phyloP scores from a whole-genome alignment of 2,888 invertebrate genomes.

The Hyalella azteca region DNA sequence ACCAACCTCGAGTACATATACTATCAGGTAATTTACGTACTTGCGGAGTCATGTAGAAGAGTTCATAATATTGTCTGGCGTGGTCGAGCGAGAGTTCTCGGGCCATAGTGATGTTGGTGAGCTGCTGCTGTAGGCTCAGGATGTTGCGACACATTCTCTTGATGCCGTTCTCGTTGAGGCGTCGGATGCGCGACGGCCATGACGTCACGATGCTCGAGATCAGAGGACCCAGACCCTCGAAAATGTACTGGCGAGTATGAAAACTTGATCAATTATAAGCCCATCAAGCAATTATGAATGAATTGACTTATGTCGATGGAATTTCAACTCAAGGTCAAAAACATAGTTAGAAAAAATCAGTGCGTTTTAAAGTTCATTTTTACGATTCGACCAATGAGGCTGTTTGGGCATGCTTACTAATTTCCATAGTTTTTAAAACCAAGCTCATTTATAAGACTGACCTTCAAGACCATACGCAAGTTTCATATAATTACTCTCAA shows the following conservation, averaged over 20 bases:
- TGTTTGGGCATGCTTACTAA: no score
- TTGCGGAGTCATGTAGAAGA: constrained; percentile 82
- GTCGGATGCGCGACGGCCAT: constrained; percentile 77
- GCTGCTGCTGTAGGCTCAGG: constrained; percentile 81
- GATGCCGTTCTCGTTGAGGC: constrained; percentile 80
- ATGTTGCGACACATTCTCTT: constrained; percentile 86
- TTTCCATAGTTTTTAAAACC: no score
- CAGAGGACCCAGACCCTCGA: constrained; percentile 86
- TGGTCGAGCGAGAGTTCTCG: constrained; percentile 85
- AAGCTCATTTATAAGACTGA: no score
- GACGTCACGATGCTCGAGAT: constrained; percentile 78
- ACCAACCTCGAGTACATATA: no score
- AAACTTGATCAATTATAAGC: no score
- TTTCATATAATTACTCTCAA: background rate
- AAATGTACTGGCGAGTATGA: constrained; percentile 85
- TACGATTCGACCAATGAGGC: no score
- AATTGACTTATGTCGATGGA: no score
- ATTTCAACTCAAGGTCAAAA: no score
- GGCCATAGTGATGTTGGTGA: constrained; percentile 82
- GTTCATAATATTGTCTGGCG: constrained; percentile 85
- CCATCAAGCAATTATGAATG: no score
- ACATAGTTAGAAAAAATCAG: no score
- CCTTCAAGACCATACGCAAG: no score
- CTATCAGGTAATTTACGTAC: constrained; percentile 67
- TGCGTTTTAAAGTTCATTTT: no score